Base-by-base conservation (phyloP, 2,888 invertebrate genomes). In the Sphinx pinastri region DNA sequence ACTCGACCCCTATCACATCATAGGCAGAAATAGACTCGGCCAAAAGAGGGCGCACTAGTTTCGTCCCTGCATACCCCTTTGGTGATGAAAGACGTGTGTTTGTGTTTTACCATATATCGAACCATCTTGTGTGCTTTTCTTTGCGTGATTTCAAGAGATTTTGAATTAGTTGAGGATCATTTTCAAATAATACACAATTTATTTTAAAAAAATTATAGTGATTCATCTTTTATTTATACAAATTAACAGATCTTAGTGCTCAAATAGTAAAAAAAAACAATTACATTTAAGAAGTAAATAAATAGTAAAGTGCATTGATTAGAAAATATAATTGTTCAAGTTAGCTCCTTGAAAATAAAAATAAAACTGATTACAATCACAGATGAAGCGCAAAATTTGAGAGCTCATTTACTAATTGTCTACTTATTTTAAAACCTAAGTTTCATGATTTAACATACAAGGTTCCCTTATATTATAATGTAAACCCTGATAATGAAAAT, bases 221-320 rank as follows among this genome's bases (percentile, higher is more conserved):
- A 86, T 88, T 80, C 63, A 63, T 63, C 49, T 84, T 90, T 87
- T 85, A 86, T 90, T 88, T 88, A 87, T 92, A 93, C 87, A 90
- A 89, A 91, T 90, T 93, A 92, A 93, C 94, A 94, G 94, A 94
- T 94, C 94, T 92, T 89, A 90, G 93, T 94, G 93, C 90, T 88
- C 88, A 89, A 88, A 88, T 85, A 89, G 84, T 88, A 88, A 88
- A 90, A 55, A 38, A 81, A 86, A 90, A 89, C 84, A 87, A 88
- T 88, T 88, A 89, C 81, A 89, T 88, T 89, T 87, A 63, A 87
- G 76, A 87, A 89, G 86, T 91, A 91, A 91, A 92, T 93, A 93
- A 93, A 93, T 92, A 92, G 84, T 85, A 85, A 83, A 89, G 92
- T 92, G 92, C 90, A 89, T 89, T 89, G 85, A 88, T 88, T 85